Evolutionary conservation across 2,888 invertebrate species (phyloP).

Genomic region (Agrotis exclamationis): DNA sequence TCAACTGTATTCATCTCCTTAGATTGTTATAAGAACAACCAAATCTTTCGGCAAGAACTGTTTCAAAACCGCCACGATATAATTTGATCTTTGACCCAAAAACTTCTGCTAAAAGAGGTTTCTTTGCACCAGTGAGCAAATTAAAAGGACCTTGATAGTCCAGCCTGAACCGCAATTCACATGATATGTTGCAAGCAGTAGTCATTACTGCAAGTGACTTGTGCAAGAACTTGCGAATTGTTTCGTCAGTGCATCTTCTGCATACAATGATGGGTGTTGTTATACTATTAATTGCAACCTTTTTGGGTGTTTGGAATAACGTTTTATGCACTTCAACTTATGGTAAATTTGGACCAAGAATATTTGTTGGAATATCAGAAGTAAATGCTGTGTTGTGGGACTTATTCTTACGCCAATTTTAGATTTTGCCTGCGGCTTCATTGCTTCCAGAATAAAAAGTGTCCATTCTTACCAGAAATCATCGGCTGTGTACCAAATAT

Average conservation of each 20-base stretch:
- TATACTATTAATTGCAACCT: constrained; percentile 20
- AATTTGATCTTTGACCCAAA: constrained; percentile 34
- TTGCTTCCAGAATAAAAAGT: too few species aligned
- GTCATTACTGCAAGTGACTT: constrained; percentile 26
- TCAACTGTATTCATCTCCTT: background rate
- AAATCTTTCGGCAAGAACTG: background rate
- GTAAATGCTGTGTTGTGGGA: background rate
- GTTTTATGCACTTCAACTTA: background rate
- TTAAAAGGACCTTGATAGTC: constrained; percentile 66
- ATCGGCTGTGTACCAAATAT: too few species aligned
- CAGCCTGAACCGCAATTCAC: constrained; percentile 46
- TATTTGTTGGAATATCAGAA: background rate
- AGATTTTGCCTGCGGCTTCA: too few species aligned
- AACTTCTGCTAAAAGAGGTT: constrained; percentile 18
- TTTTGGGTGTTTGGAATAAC: background rate
- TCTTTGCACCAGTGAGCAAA: constrained; percentile 60
- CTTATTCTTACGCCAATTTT: too few species aligned
- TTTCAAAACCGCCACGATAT: background rate
- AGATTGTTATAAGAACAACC: background rate
- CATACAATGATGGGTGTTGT: constrained; percentile 36
- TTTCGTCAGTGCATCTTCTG: constrained; percentile 50
- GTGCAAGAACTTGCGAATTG: constrained; percentile 33
- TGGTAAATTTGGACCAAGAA: background rate
- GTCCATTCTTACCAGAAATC: too few species aligned
- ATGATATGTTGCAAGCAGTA: constrained; percentile 45